Percentiles rank a stretch among this genome's conserved stretches.
Evolutionary conservation across 2,113 vertebrate genomes (phyloP).

Genomic region (Copsychus sechellarum): DNA sequence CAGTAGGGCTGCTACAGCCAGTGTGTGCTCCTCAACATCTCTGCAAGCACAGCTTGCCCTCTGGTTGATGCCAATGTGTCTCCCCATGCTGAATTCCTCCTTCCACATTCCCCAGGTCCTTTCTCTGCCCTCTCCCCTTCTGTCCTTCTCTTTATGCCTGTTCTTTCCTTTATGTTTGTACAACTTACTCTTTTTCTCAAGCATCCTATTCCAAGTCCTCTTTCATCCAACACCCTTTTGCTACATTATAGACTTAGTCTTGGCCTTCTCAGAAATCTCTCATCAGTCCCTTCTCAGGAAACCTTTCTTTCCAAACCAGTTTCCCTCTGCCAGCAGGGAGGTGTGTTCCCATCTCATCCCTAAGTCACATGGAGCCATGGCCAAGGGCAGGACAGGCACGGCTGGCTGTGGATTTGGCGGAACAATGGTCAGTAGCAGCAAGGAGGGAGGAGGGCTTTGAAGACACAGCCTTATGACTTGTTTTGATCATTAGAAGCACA

Average conservation of each 20-base stretch:
- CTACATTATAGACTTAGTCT: not conserved
- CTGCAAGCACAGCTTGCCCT: not conserved
- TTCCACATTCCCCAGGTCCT: fast-evolving
- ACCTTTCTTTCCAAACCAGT: not conserved
- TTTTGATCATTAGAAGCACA: not conserved
- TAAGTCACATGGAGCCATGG: not conserved
- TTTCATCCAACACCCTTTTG: not conserved
- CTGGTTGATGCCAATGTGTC: not conserved
- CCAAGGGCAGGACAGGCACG: no score
- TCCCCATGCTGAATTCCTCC: not conserved
- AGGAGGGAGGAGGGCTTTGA: not conserved
- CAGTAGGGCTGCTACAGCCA: not conserved
- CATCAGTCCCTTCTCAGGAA: not conserved
- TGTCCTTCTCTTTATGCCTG: not conserved
- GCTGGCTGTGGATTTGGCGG: not conserved
- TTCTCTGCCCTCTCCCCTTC: not conserved
- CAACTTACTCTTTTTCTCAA: not conserved
- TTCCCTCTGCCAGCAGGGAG: not conserved
- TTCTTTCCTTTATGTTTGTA: not conserved
- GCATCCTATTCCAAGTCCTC: not conserved
- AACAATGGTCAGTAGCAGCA: fast-evolving
- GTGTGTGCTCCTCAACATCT: not conserved
- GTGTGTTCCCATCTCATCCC: not conserved
- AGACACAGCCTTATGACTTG: not conserved
- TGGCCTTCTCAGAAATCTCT: not conserved